Base-by-base conservation (phyloP, 2,113 vertebrate species). In the Callocephalon fimbriatum region DNA sequence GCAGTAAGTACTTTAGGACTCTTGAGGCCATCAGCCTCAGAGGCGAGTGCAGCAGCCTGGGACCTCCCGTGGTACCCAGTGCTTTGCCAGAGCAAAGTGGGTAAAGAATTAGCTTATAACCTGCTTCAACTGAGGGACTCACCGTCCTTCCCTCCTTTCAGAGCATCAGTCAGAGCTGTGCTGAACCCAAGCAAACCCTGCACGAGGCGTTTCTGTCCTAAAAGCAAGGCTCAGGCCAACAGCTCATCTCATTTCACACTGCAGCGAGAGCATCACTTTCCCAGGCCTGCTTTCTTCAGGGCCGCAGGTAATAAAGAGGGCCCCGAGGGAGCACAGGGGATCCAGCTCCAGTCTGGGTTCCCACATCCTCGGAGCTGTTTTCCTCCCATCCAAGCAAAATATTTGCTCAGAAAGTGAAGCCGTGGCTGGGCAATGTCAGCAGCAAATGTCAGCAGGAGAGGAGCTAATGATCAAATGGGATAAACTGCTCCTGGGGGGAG, bases 371-470 rank as follows among this genome's bases (percentile, higher is more conserved):
- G 0, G 67, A 80, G 71, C 82, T 32, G 16, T 26, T 92, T 91
- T 84, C 32, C 73, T 80, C 68, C 83, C 58, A 27, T 96, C 96
- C 96, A 97, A 97, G 71, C 58, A 83, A 94, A 97, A 97, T 94
- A 96, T 97, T 97, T 95, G 80, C 87, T 85, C 12, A 18, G 93
- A 88, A 86, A 4, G 1, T 6, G 79, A 21, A 89, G 92, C 79
- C 0, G 3, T 0, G 45, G 61, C 94, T 88, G 94, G 93, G 79
- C 84, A 95, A 81, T 62, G 25, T 96, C 96, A 96, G 90, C 95
- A 70, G 85, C 82, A 31, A 93, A 82, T 89, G 95, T 95, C 19
- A 56, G 93, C 50, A 65, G 70, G 71, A 74, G 29, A 68, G 72
- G 84, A 78, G 48, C 54, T 53, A 19, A 70, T 53, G 67, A 47